Percentiles rank a stretch among this genome's conserved stretches.
phyloP scores from a whole-genome alignment of 2,797 vertebrate species.

The Rallus crepitans region DNA sequence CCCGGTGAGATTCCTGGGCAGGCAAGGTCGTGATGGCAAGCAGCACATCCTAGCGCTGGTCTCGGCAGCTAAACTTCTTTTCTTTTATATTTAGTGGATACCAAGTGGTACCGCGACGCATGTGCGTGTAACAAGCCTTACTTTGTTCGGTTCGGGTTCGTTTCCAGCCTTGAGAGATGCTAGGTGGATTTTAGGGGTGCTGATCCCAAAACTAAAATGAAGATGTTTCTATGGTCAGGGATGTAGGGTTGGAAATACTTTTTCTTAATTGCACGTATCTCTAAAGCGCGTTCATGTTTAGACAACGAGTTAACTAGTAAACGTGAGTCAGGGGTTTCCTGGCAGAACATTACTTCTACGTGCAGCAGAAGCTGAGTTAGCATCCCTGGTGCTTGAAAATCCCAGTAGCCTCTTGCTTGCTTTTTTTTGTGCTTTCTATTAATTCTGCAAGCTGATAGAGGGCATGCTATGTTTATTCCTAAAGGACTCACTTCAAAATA shows the following conservation, averaged over 20 bases:
- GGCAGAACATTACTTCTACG: neutral
- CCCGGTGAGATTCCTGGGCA: neutral
- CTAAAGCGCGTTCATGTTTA: neutral
- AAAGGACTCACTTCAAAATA: neutral
- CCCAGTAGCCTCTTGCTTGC: neutral
- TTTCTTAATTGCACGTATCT: neutral
- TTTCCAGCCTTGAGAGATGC: neutral
- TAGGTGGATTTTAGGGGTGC: neutral
- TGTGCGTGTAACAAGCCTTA: fast-evolving
- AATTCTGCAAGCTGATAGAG: neutral
- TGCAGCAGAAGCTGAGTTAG: neutral
- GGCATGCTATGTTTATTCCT: neutral
- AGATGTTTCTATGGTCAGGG: neutral
- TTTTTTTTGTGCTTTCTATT: neutral
- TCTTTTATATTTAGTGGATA: neutral
- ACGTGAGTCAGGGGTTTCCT: neutral
- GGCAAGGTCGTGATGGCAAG: neutral
- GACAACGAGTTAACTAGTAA: neutral
- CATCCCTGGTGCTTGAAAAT: neutral
- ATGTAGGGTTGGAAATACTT: neutral
- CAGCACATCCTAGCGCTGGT: neutral
- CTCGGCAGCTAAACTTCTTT: neutral
- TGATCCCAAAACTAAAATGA: neutral
- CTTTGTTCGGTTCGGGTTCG: neutral
- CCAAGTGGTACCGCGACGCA: neutral